Evolutionary conservation across 2,113 vertebrate genomes (phyloP).

Genomic region (Myrmophylax atrothorax): DNA sequence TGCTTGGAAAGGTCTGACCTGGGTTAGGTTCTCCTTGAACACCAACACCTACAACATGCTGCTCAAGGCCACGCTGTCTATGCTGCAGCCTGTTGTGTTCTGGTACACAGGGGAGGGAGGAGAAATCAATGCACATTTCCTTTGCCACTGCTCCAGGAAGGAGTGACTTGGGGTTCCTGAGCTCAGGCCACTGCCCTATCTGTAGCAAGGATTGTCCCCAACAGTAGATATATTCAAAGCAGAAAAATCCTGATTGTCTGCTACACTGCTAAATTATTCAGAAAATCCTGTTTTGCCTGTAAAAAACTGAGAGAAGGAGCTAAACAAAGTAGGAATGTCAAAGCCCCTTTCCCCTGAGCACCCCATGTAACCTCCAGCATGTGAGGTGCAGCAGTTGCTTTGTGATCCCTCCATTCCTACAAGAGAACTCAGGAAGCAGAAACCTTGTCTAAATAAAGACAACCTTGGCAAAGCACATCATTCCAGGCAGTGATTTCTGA

Average conservation of each 20-base stretch:
- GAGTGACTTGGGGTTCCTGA: not conserved
- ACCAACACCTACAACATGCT: not conserved
- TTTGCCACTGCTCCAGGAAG: not conserved
- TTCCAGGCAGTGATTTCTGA: conserved; percentile 19
- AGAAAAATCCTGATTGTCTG: not conserved
- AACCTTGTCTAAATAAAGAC: conserved; percentile 55
- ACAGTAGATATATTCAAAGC: not conserved
- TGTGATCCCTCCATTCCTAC: not conserved
- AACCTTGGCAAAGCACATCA: conserved; percentile 37
- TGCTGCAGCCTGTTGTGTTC: not conserved
- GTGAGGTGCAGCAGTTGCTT: not conserved
- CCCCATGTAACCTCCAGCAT: not conserved
- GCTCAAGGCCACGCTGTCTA: fast-evolving
- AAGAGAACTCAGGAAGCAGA: not conserved
- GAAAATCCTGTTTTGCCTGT: not conserved
- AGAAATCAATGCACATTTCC: not conserved
- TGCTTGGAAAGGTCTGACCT: not conserved
- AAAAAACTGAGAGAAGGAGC: not conserved
- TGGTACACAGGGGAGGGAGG: not conserved
- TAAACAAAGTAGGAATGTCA: not conserved
- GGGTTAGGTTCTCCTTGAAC: too few species aligned
- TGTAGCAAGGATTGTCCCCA: not conserved
- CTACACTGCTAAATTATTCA: not conserved
- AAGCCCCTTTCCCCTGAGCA: not conserved
- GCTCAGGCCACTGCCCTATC: not conserved